A percentile compares a stretch with the other conserved stretches of the same genome.
Evolutionary conservation across 1,140 invertebrate genomes (phyloP).

Genomic region (Vollenhovia emeryi): DNA sequence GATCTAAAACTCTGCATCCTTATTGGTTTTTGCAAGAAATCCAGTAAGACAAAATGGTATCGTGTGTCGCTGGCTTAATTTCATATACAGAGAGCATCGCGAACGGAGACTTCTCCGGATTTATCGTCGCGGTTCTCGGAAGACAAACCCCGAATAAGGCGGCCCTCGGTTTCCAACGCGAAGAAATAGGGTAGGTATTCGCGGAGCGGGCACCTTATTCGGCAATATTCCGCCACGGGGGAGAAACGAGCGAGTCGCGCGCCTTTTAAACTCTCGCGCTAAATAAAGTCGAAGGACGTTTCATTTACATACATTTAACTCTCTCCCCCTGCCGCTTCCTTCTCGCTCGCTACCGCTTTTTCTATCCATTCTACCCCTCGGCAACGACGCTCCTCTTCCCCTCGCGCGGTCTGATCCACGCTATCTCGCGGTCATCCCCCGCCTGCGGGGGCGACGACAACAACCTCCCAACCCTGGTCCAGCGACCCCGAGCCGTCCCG

Average conservation of each 20-base stretch:
- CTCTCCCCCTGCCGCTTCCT: background rate
- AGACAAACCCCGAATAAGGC: constrained; percentile 7
- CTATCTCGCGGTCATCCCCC: constrained; percentile 59
- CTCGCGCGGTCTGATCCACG: constrained; percentile 54
- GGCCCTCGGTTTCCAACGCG: background rate
- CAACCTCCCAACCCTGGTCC: constrained; percentile 63
- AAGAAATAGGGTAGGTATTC: constrained; percentile 37
- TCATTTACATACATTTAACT: constrained; percentile 77
- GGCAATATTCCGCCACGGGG: constrained; percentile 13
- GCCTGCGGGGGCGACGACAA: constrained; percentile 40
- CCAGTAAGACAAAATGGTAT: no score
- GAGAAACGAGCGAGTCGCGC: constrained; percentile 53
- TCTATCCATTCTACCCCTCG: background rate
- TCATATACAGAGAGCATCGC: constrained; percentile 50
- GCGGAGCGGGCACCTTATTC: constrained; percentile 61
- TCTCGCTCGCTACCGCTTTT: background rate
- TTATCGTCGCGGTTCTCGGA: constrained; percentile 1
- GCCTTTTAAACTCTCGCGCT: constrained; percentile 73
- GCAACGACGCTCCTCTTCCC: constrained; percentile 23
- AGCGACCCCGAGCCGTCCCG: constrained; percentile 38
- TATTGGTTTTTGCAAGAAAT: no score
- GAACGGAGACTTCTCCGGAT: constrained; percentile 18
- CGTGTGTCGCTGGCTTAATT: no score
- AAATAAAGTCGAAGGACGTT: constrained; percentile 77
- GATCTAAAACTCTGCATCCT: no score